Evolutionary conservation across 2,113 vertebrate genomes (phyloP), one percentile per base, ranked within the genome.

Genomic region (Chloropsis cyanopogon): DNA sequence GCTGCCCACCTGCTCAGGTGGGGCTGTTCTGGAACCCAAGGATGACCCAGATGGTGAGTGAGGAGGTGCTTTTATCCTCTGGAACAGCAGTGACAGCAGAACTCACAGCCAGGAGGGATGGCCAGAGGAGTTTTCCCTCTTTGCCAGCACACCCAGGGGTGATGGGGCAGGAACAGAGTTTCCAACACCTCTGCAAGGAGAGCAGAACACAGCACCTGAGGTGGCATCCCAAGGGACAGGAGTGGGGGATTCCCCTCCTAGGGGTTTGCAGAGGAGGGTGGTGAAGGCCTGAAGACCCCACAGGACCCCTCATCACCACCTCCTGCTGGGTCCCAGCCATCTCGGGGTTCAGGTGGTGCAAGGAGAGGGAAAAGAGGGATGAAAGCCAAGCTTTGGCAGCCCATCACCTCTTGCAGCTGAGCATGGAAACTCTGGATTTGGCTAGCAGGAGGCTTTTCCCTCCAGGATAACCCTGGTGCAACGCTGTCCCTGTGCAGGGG

Each of bases 71-170:
- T 60, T 63, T 4, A 18, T n/a, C 35, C 69, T 26, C 53, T 10
- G 5, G 26, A 72, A 35, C n/a, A 57, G 72, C 57, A 33, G 16
- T 0, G 2, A 56, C 41, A 44, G 47, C 56, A 31, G 25, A 29
- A 8, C 7, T 25, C 56, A 4, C 0, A 0, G 25, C 9, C 18
- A 12, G 50, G 23, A 25, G 20, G 26, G 56, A 3, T 0, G 5
- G 50, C 25, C 3, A 0, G 52, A 63, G 28, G 1, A 0, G 14
- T 14, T 37, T 6, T 28, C 12, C 11, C n/a, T 21, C 10, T 22
- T 18, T 33, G 8, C 28, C 61, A 88, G 44, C 44, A n/a, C 14
- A 1, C 3, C 12, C 6, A 24, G 77, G 19, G 47, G 7, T 22
- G 33, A 4, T 24, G 53, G 29, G 37, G 21, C 16, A 33, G 16